Evolutionary conservation across 2,113 vertebrate species (phyloP).

Genomic region (Elephantulus edwardii): DNA sequence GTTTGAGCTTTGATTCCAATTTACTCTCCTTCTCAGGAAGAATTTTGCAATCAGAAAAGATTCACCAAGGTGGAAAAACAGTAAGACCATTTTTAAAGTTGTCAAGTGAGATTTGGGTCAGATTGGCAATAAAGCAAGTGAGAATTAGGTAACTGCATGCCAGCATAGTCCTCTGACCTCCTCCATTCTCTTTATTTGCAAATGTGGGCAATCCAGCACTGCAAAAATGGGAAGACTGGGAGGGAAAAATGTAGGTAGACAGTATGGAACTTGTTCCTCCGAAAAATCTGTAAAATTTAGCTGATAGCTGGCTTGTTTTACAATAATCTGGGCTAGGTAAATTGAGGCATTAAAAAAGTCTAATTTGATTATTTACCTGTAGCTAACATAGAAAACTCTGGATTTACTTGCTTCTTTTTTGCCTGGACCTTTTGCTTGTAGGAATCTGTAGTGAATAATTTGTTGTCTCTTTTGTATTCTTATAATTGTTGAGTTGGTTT

Average conservation of each 20-base stretch:
- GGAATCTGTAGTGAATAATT: background rate
- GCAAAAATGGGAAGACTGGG: background rate
- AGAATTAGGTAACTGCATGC: too few relatives aligned
- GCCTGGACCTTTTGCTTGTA: background rate
- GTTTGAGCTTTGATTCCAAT: constrained; percentile 91
- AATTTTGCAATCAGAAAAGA: constrained; percentile 91
- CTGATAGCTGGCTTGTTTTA: background rate
- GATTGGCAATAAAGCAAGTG: rapidly evolving
- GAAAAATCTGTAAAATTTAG: background rate
- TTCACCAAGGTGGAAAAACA: constrained; percentile 87
- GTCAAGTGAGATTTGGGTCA: background rate
- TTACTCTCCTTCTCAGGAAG: constrained; percentile 89
- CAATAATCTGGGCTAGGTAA: rapidly evolving
- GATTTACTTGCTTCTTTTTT: background rate
- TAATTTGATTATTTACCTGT: too few relatives aligned
- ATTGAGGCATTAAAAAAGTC: background rate
- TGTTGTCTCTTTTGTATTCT: background rate
- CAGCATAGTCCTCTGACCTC: background rate
- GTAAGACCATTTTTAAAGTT: constrained; percentile 80
- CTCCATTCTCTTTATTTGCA: background rate
- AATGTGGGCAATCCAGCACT: background rate
- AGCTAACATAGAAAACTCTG: background rate
- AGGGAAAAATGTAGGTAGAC: too few relatives aligned
- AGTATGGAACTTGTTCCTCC: background rate
- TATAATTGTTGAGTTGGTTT: too few relatives aligned